A percentile compares a stretch with the other conserved stretches of the same genome.
These are phyloP conservation scores for Octodonta nipae DNA, from an alignment of 2,888 invertebrate species.

Conservation along the genomic window DNA sequence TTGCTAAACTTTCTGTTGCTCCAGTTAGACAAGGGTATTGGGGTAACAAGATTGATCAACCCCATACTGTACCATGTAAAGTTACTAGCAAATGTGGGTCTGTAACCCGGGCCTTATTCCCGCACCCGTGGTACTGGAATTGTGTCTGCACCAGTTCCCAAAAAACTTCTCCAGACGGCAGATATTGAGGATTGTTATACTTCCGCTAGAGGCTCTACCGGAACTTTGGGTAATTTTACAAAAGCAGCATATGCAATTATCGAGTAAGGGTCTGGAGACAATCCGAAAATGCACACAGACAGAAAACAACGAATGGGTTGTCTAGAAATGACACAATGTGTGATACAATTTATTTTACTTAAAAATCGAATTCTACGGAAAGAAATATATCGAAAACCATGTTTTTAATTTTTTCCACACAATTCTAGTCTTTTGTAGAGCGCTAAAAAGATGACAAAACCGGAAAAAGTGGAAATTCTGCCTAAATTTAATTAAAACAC, in stretches of 20 bases:
- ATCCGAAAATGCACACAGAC: too few relatives aligned
- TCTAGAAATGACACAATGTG: too few relatives aligned
- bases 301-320: too few relatives aligned
- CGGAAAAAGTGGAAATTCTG: too few relatives aligned
- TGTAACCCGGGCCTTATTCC: slow-evolving; percentile 92
- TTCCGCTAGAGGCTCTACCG: slow-evolving; percentile 92
- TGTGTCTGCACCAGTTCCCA: slow-evolving; percentile 97
- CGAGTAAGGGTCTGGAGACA: too few relatives aligned
- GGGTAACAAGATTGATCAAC: slow-evolving; percentile 99
- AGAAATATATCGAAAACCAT: too few relatives aligned
- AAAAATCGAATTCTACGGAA: too few relatives aligned
- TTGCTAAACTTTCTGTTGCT: slow-evolving; percentile 94
- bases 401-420: too few relatives aligned
- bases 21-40: slow-evolving; percentile 98
- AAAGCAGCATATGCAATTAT: slow-evolving; percentile 99
- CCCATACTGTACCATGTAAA: slow-evolving; percentile 99
- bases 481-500: too few relatives aligned
- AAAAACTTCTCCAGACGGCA: slow-evolving; percentile 96
- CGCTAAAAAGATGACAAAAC: too few relatives aligned
- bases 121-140: slow-evolving; percentile 99
- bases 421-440: too few relatives aligned
- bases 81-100: slow-evolving; percentile 99
- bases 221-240: slow-evolving; percentile 96
- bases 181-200: slow-evolving; percentile 99
- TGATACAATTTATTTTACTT: too few relatives aligned